These are phyloP conservation scores for Athalia rosae DNA, from an alignment of 2,888 invertebrate genomes.

Conservation along the genomic window DNA sequence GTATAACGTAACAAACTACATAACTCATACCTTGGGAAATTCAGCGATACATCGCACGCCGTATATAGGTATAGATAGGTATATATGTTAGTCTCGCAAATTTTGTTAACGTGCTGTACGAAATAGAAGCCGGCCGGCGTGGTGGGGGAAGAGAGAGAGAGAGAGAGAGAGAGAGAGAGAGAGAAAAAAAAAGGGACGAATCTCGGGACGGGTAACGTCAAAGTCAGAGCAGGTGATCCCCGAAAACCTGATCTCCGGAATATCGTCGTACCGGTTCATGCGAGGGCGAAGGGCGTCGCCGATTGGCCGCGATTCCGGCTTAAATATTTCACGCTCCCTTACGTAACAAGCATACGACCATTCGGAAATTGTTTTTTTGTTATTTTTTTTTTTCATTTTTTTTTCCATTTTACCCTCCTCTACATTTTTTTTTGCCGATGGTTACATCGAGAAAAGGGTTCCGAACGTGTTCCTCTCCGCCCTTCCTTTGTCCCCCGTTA, in stretches of 20 bases:
- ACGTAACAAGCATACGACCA: background rate
- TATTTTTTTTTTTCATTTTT: too few species aligned
- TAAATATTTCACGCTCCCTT: background rate
- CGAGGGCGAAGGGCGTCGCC: background rate
- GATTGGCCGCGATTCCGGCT: slow-evolving; percentile 25
- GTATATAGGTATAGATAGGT: slow-evolving; percentile 9
- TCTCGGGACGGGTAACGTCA: background rate
- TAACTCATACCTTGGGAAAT: background rate
- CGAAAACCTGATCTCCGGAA: slow-evolving; percentile 3
- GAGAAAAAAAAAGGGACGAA: background rate
- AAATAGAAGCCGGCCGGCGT: background rate
- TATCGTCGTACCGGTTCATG: background rate
- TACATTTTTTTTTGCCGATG: background rate
- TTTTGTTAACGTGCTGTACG: slow-evolving; percentile 20
- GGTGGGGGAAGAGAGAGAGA: too few species aligned
- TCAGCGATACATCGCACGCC: background rate
- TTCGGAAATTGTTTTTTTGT: background rate
- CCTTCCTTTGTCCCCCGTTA: slow-evolving; percentile 10
- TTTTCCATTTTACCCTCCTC: background rate
- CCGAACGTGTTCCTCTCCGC: slow-evolving; percentile 16
- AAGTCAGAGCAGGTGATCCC: slow-evolving; percentile 29
- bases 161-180: too few species aligned
- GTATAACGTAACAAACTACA: slow-evolving; percentile 1
- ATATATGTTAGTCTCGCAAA: too few species aligned
- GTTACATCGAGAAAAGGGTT: background rate